Percentiles rank a stretch among this genome's conserved stretches.
Evolutionary conservation across 2,797 vertebrate species (phyloP).

Genomic region (Sebastes kiyomatsui): DNA sequence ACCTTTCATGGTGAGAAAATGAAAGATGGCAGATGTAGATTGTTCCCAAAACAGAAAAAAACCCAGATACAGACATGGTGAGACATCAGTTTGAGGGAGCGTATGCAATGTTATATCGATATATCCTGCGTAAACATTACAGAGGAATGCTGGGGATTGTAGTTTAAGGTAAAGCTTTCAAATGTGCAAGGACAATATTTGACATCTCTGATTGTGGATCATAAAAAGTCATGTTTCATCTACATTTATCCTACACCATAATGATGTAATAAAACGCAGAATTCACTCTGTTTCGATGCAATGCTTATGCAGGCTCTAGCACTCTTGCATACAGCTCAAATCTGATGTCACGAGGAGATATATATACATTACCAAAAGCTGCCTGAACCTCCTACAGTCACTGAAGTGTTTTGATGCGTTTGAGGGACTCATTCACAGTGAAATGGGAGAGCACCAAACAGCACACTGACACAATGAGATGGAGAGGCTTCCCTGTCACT

Average conservation of each 20-base stretch:
- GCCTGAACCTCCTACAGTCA: conserved; percentile 70
- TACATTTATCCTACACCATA: not conserved
- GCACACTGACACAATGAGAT: conserved; percentile 76
- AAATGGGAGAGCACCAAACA: conserved; percentile 75
- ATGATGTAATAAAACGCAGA: not conserved
- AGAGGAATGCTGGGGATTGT: conserved; percentile 9
- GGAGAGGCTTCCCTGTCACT: conserved; percentile 67
- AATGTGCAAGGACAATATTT: not conserved
- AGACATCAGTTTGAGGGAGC: conserved; percentile 68
- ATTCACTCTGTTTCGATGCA: not conserved
- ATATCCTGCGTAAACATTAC: conserved; percentile 60
- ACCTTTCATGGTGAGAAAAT: conserved; percentile 45
- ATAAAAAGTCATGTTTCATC: not conserved
- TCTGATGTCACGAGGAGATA: conserved; percentile 62
- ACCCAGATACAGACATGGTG: conserved; percentile 38
- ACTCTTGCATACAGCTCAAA: conserved; percentile 70
- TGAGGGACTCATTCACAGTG: conserved; percentile 64
- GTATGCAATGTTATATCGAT: conserved; percentile 57
- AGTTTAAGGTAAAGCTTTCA: not conserved
- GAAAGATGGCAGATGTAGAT: conserved; percentile 45
- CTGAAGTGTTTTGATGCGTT: conserved; percentile 60
- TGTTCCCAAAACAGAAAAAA: conserved; percentile 40
- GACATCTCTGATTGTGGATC: not conserved
- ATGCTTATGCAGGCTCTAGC: conserved; percentile 45
- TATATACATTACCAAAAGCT: conserved; percentile 72